Base-by-base conservation (phyloP, 1,140 invertebrate species). In the Drosophila watanabei region DNA sequence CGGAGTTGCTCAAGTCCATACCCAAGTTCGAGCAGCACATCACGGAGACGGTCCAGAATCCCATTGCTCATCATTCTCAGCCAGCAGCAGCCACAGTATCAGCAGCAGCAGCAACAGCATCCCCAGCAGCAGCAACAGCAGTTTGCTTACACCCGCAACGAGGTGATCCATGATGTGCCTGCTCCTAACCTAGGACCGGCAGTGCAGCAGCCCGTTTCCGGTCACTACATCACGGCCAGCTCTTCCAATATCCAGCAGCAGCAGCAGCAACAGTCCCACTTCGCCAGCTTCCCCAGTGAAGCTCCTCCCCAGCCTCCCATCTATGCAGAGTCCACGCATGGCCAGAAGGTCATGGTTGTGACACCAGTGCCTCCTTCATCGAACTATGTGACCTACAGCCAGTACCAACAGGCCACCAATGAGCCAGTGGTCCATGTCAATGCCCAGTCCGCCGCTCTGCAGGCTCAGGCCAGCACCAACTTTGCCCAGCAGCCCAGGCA, bases 21-120 rank as follows among this genome's bases (percentile, higher is more conserved):
- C 95, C 96, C 9, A 96, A 96, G 93, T 95, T 95, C 65, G 96
- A 97, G 93, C 96, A 97, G 77, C 96, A 97, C 85, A 95, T 96
- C 46, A 94, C 95, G 7, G 94, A 95, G 24, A 94, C 94, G 39
- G 93, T 94, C 0, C 82, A 92, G 14, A 78, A 81, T 43, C 76
- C 71, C 13, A 71, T 62, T 57, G 56, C 18, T 45, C 45, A 58
- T 20, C 43, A 45, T 45, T 10, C 41, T n/a, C 41, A 43, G 2
- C 43, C 43, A 45, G 30, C 46, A 56, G 28, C 73, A 39, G 20
- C 81, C 63, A 24, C 33, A 28, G 18, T 49, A 70, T 16, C 20
- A 54, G 7, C 46, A 51, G 7, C 66, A 70, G 10, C 65, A 57
- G 32, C 70, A 79, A 10, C 78, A 71, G 2, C 61, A 61, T 20